phyloP scores from a whole-genome alignment of 2,797 vertebrate genomes.

The Pitangus sulphuratus region DNA sequence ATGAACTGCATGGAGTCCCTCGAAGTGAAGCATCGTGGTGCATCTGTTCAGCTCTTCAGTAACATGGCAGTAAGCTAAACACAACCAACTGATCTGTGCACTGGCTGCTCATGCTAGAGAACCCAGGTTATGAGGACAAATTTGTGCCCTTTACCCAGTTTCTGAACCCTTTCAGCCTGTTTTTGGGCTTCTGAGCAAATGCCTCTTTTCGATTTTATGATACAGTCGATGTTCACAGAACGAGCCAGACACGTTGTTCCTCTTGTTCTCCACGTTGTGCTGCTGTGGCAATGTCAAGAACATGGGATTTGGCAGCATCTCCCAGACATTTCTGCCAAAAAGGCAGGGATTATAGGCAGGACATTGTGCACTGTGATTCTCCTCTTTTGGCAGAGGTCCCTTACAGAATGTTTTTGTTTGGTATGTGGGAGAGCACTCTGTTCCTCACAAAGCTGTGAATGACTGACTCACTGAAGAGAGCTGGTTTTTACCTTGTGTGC shows the following conservation, averaged over 20 bases:
- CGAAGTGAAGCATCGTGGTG: conserved; percentile 79
- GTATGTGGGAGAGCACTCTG: background rate
- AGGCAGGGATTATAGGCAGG: background rate
- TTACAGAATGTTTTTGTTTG: background rate
- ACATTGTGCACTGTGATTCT: background rate
- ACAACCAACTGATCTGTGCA: background rate
- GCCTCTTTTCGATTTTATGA: background rate
- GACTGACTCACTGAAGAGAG: background rate
- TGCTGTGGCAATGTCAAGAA: background rate
- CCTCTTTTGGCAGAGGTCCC: background rate
- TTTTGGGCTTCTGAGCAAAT: background rate
- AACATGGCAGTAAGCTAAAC: conserved; percentile 86
- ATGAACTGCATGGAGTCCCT: conserved; percentile 90
- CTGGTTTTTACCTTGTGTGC: background rate
- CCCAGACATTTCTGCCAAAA: background rate
- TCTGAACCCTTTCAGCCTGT: background rate
- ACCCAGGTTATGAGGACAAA: background rate
- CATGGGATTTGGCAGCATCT: background rate
- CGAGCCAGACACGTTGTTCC: fast-evolving
- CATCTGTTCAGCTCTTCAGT: conserved; percentile 81
- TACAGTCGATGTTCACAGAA: background rate
- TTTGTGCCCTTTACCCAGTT: background rate
- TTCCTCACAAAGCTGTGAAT: background rate
- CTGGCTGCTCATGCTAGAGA: background rate
- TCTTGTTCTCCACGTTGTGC: background rate